Percentiles rank a stretch among this genome's conserved stretches.
phyloP scores from a whole-genome alignment of 2,797 vertebrate genomes.

The Oryzias dopingdopingensis region DNA sequence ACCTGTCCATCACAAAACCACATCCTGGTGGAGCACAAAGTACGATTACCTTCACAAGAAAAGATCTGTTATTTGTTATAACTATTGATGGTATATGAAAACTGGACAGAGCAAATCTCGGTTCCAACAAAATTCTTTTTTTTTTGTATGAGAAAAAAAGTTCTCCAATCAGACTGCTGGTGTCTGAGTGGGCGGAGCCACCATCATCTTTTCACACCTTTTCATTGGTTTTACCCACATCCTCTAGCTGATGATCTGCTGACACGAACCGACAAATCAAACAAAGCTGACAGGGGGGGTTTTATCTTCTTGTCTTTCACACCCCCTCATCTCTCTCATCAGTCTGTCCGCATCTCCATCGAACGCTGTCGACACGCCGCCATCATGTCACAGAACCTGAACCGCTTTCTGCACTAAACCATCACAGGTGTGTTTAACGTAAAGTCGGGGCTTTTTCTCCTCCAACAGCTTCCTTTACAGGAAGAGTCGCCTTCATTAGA shows the following conservation, averaged over 20 bases:
- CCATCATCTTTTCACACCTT: conserved; percentile 42
- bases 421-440: neutral
- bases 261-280: conserved; percentile 47
- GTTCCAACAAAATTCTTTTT: too few species aligned
- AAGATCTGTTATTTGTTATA: too few species aligned
- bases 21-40: too few species aligned
- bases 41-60: too few species aligned
- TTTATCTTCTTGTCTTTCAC: conserved; percentile 14
- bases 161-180: too few species aligned
- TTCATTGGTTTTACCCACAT: conserved; percentile 18
- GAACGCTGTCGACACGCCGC: conserved; percentile 12
- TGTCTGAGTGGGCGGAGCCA: neutral
- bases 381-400: conserved; percentile 10
- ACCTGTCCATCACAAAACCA: too few species aligned
- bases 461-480: neutral
- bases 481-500: conserved; percentile 7
- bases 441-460: neutral
- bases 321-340: conserved; percentile 20
- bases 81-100: too few species aligned
- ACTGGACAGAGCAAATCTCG: too few species aligned
- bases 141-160: too few species aligned
- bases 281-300: conserved; percentile 7
- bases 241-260: conserved; percentile 14
- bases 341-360: neutral
- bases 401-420: conserved; percentile 1